These are phyloP conservation scores for Microtus richardsoni DNA, from an alignment of 2,113 vertebrate species.

Conservation along the genomic window DNA sequence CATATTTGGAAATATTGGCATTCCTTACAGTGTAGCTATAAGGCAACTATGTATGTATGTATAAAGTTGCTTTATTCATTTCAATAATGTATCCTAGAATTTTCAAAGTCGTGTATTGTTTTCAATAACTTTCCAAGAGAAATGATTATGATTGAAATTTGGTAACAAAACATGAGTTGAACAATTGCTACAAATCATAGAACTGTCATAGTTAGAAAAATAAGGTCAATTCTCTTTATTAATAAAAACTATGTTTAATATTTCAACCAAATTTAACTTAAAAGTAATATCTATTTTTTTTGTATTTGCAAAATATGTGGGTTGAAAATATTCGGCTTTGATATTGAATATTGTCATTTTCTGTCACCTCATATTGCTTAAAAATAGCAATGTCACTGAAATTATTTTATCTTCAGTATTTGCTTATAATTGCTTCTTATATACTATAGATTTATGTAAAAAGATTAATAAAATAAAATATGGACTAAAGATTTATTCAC, in stretches of 20 bases:
- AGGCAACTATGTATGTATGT: background rate
- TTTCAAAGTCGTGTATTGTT: background rate
- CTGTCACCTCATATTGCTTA: background rate
- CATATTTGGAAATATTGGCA: background rate
- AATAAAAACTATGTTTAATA: background rate
- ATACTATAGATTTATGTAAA: background rate
- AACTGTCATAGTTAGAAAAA: background rate
- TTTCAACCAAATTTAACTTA: slow-evolving; percentile 20
- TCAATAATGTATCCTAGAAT: background rate
- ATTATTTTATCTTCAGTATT: background rate
- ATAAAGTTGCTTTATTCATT: background rate
- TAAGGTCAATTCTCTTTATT: background rate
- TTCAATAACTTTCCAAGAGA: background rate
- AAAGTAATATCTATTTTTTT: slow-evolving; percentile 5
- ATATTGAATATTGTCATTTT: background rate
- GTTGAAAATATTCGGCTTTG: slow-evolving; percentile 19
- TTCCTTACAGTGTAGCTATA: background rate
- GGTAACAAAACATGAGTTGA: background rate
- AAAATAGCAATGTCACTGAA: rapidly evolving
- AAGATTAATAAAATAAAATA: background rate
- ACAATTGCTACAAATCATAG: background rate
- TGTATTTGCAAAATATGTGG: background rate
- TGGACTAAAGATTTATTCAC: background rate
- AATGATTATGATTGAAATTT: background rate
- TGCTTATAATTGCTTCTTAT: background rate